Conservation (phyloP, 2,888 invertebrate genomes). For the Heterodera filipjevi region DNA sequence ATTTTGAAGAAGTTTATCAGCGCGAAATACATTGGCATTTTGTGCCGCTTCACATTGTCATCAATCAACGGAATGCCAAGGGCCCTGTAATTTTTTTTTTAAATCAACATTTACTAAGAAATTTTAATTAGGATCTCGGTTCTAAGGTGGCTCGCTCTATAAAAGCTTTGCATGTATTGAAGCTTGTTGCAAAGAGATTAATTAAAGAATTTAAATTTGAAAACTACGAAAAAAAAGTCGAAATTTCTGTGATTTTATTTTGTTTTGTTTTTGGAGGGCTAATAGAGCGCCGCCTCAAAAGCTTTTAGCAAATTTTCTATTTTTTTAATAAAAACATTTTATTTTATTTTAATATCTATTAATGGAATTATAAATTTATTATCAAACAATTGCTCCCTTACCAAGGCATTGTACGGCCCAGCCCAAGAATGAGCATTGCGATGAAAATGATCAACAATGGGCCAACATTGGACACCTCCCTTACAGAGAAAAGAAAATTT, state of each 20-base stretch:
- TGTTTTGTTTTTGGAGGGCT: too few relatives aligned
- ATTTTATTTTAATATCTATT: background rate
- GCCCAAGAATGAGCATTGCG: conserved; percentile 59
- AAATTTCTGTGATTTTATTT: too few relatives aligned
- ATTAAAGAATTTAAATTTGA: too few relatives aligned
- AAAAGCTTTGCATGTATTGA: too few relatives aligned
- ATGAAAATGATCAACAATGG: conserved; percentile 60
- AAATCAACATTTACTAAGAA: background rate
- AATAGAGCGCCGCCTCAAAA: too few relatives aligned
- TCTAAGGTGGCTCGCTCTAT: too few relatives aligned
- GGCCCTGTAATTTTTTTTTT: conserved; percentile 41
- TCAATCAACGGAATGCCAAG: conserved; percentile 65
- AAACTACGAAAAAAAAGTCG: too few relatives aligned
- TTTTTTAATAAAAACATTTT: background rate
- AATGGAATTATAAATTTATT: background rate
- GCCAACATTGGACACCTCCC: conserved; percentile 50
- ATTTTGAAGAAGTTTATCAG: conserved; percentile 64
- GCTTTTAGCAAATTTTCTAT: background rate
- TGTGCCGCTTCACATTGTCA: conserved; percentile 64
- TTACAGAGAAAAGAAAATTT: background rate
- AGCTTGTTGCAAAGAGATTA: too few relatives aligned
- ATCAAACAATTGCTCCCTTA: background rate
- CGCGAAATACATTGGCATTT: conserved; percentile 63
- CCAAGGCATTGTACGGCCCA: conserved; percentile 64
- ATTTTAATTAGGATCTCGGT: too few relatives aligned